phyloP scores from a whole-genome alignment of 2,113 vertebrate species.

The Nothobranchius kuhntae region DNA sequence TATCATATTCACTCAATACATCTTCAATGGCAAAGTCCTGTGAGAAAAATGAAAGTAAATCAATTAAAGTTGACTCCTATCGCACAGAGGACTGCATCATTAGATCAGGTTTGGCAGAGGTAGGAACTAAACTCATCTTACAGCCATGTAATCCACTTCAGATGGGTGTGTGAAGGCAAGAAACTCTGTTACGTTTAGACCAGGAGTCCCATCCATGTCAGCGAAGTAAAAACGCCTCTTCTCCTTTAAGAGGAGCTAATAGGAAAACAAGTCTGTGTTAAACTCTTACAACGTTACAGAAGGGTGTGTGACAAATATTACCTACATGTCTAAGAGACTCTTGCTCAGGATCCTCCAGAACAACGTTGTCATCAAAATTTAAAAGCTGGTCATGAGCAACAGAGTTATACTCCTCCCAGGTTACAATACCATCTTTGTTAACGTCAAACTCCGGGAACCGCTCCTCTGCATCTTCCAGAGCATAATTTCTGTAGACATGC shows the following conservation, averaged over 20 bases:
- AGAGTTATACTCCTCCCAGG: conserved; percentile 93
- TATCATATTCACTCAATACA: conserved; percentile 92
- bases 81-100: neutral
- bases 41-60: neutral
- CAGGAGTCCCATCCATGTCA: conserved; percentile 79
- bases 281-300: neutral
- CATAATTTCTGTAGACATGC: conserved; percentile 90
- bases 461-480: conserved; percentile 90
- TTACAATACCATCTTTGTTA: conserved; percentile 83
- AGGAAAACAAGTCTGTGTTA: conserved; percentile 13
- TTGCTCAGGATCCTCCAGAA: conserved; percentile 88
- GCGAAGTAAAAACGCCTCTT: conserved; percentile 92
- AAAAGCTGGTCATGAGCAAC: conserved; percentile 87
- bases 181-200: conserved; percentile 87
- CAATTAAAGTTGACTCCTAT: neutral
- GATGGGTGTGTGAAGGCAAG: conserved; percentile 94
- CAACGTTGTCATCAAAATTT: conserved; percentile 82
- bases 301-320: conserved; percentile 7
- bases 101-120: conserved; percentile 10
- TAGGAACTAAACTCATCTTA: conserved; percentile 67
- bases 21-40: conserved; percentile 96
- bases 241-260: conserved; percentile 91
- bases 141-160: conserved; percentile 94
- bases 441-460: conserved; percentile 88
- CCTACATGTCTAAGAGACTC: conserved; percentile 91